These are phyloP conservation scores for Xiphophorus maculatus DNA, from an alignment of 2,113 vertebrate genomes.

Conservation along the genomic window DNA sequence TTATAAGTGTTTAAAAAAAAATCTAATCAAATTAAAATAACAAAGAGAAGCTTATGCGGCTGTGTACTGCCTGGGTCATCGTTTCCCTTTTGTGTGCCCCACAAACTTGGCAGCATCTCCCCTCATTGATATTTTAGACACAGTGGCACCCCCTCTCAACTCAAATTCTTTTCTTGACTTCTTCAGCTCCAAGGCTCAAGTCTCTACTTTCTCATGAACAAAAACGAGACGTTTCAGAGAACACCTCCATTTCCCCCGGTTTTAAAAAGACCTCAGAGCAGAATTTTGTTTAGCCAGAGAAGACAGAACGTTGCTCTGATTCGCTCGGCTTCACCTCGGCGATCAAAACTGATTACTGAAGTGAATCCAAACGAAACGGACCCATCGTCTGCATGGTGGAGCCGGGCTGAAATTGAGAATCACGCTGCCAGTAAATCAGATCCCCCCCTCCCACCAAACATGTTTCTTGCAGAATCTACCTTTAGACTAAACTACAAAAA, in stretches of 20 bases:
- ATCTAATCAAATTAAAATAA: neutral
- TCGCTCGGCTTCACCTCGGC: conserved; percentile 69
- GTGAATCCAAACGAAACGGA: conserved; percentile 71
- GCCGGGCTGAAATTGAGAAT: conserved; percentile 71
- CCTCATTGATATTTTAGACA: conserved; percentile 79
- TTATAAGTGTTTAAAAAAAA: neutral
- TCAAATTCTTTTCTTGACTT: conserved; percentile 74
- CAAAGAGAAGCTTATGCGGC: neutral
- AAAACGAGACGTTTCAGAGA: conserved; percentile 57
- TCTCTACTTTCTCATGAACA: conserved; percentile 64
- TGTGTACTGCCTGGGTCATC: conserved; percentile 11
- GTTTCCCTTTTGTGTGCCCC: conserved; percentile 43
- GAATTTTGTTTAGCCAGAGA: conserved; percentile 63
- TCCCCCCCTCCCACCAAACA: conserved; percentile 31
- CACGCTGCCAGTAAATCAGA: conserved; percentile 71
- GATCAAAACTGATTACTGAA: conserved; percentile 63
- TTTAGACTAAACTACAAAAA: conserved; percentile 46
- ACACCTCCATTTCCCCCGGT: conserved; percentile 53
- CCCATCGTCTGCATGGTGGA: conserved; percentile 66
- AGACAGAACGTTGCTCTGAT: conserved; percentile 68
- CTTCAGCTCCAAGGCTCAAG: conserved; percentile 67
- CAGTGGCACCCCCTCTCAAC: conserved; percentile 68
- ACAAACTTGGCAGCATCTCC: conserved; percentile 63
- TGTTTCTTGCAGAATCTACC: conserved; percentile 44
- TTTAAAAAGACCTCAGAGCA: conserved; percentile 61